A percentile compares a stretch with the other conserved stretches of the same genome.
These are phyloP conservation scores for Tinamus major DNA, from an alignment of 2,797 vertebrate genomes.

Conservation along the genomic window DNA sequence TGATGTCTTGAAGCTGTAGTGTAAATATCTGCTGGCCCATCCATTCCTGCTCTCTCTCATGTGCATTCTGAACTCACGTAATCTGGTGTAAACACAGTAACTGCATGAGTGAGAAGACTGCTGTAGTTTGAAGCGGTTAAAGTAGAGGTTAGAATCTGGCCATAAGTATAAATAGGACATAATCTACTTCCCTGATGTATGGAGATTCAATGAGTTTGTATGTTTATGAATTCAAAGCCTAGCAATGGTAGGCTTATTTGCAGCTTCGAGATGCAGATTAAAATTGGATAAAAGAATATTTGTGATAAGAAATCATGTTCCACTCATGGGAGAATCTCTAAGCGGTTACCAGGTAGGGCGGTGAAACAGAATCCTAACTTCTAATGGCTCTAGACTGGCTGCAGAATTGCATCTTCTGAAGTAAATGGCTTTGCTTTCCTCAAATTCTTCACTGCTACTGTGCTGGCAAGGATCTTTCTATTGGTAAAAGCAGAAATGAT, in stretches of 20 bases:
- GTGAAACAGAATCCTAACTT: neutral
- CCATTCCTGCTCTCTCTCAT: neutral
- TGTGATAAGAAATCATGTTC: neutral
- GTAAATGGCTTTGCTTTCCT: neutral
- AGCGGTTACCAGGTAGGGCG: neutral
- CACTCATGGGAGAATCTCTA: neutral
- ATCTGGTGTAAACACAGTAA: slow-evolving; percentile 34
- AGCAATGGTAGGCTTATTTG: slow-evolving; percentile 25
- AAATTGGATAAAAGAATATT: neutral
- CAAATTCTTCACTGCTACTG: neutral
- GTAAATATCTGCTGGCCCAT: neutral
- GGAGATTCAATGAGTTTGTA: slow-evolving; percentile 36
- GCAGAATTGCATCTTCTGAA: neutral
- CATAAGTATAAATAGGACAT: slow-evolving; percentile 23
- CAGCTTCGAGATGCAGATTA: neutral
- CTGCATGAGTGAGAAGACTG: neutral
- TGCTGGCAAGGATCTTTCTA: neutral
- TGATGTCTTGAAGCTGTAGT: neutral
- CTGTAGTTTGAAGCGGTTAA: neutral
- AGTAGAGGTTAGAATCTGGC: slow-evolving; percentile 24
- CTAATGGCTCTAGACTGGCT: neutral
- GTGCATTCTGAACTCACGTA: neutral
- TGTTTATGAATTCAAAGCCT: slow-evolving; percentile 33
- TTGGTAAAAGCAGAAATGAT: neutral
- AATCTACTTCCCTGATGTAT: slow-evolving; percentile 23